These are phyloP conservation scores for Caenorhabditis uteleia DNA, from an alignment of 2,888 invertebrate species.

Conservation along the genomic window DNA sequence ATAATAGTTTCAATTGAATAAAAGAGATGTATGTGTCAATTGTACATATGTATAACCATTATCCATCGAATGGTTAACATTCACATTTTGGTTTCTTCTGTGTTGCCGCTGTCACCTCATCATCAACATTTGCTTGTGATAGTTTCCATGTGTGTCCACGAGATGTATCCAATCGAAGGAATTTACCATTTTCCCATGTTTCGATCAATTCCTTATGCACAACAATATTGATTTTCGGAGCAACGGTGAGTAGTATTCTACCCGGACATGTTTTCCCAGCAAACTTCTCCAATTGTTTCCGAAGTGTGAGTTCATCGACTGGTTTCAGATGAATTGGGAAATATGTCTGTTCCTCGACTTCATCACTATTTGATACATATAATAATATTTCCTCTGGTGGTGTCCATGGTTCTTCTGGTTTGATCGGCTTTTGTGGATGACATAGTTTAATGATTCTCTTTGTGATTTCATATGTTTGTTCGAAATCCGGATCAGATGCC, in stretches of 20 bases:
- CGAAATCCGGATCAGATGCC: not conserved
- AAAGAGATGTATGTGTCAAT: too few relatives aligned
- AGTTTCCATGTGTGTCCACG: too few relatives aligned
- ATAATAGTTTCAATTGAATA: too few relatives aligned
- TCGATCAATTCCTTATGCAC: constrained; percentile 21
- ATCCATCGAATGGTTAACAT: too few relatives aligned
- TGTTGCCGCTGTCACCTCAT: too few relatives aligned
- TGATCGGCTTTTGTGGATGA: not conserved
- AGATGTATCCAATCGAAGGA: too few relatives aligned
- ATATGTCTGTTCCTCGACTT: too few relatives aligned
- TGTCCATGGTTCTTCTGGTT: not conserved
- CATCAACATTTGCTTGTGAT: too few relatives aligned
- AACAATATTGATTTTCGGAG: constrained; percentile 20
- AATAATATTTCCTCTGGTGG: not conserved
- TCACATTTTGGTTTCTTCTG: too few relatives aligned
- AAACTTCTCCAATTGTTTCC: constrained; percentile 12
- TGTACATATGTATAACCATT: too few relatives aligned
- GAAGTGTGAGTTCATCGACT: constrained; percentile 4
- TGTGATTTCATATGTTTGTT: not conserved
- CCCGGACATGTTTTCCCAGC: constrained; percentile 19
- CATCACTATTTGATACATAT: too few relatives aligned
- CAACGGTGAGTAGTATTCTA: constrained; percentile 3
- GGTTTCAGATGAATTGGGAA: not conserved
- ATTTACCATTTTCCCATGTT: too few relatives aligned
- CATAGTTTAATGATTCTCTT: not conserved